phyloP scores from a whole-genome alignment of 1,140 invertebrate species.

The Aphaenogaster rudis region DNA sequence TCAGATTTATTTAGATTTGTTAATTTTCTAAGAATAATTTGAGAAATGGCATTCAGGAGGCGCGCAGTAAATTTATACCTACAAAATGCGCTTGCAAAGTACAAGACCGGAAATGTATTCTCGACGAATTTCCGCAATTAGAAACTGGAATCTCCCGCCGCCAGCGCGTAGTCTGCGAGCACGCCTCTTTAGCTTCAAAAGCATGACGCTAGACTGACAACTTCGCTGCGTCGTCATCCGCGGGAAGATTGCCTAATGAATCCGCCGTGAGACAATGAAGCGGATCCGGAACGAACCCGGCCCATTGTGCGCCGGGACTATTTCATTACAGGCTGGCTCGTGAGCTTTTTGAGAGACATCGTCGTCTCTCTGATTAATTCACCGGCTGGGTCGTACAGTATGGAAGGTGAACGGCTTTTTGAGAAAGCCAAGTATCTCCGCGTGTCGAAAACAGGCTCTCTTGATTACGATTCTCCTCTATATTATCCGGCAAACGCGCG shows the following conservation, averaged over 20 bases:
- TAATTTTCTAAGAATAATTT: not conserved
- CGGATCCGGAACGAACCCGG: constrained; percentile 13
- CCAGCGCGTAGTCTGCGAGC: constrained; percentile 6
- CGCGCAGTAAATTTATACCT: not conserved
- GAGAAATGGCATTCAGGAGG: not conserved
- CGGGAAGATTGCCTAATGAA: constrained; percentile 73
- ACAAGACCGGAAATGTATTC: constrained; percentile 15
- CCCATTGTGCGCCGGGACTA: constrained; percentile 69
- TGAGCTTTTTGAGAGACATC: constrained; percentile 65
- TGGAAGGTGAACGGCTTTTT: not conserved
- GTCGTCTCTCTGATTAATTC: constrained; percentile 75
- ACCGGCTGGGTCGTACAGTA: not conserved
- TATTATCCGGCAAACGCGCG: not conserved
- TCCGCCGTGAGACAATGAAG: constrained; percentile 72
- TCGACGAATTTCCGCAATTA: constrained; percentile 41
- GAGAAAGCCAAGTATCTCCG: constrained; percentile 47
- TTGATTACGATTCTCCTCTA: not conserved
- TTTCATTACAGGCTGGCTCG: constrained; percentile 71
- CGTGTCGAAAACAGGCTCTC: not conserved
- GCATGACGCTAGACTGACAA: constrained; percentile 50
- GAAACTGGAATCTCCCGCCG: constrained; percentile 14
- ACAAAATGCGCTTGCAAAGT: not conserved
- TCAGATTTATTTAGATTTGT: not conserved
- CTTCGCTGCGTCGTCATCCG: constrained; percentile 52
- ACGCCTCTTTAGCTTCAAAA: constrained; percentile 27